Evolutionary conservation across 2,888 invertebrate genomes (phyloP).

Genomic region (Catocala sponsa): DNA sequence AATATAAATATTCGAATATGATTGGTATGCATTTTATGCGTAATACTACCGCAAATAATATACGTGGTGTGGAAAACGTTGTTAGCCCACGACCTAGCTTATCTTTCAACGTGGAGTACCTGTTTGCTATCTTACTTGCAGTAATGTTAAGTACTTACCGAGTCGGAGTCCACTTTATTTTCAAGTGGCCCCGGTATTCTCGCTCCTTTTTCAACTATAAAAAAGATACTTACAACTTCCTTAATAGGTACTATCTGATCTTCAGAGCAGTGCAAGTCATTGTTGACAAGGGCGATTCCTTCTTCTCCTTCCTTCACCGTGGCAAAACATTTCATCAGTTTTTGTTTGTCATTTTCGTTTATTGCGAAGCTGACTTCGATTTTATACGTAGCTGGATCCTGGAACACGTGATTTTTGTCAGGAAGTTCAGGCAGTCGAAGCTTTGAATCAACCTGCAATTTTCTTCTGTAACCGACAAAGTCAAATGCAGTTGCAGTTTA

Average conservation of each 20-base stretch:
- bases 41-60: too few relatives aligned
- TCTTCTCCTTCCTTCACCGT: slow-evolving; percentile 61
- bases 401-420: slow-evolving; percentile 35
- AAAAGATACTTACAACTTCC: slow-evolving; percentile 26
- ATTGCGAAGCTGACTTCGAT: slow-evolving; percentile 70
- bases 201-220: slow-evolving; percentile 33
- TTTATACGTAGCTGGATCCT: slow-evolving; percentile 66
- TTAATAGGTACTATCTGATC: slow-evolving; percentile 38
- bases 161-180: slow-evolving; percentile 76
- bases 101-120: too few relatives aligned
- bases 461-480: too few relatives aligned
- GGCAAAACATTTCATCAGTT: slow-evolving; percentile 68
- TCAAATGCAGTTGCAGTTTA: too few relatives aligned
- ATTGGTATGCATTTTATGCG: too few relatives aligned
- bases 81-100: too few relatives aligned
- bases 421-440: background rate
- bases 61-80: too few relatives aligned
- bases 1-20: too few relatives aligned
- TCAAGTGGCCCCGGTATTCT: slow-evolving; percentile 69
- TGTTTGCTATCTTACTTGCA: too few relatives aligned
- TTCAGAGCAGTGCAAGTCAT: slow-evolving; percentile 64
- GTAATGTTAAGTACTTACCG: slow-evolving; percentile 52
- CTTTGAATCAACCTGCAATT: too few relatives aligned
- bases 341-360: slow-evolving; percentile 56
- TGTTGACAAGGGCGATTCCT: slow-evolving; percentile 57